phyloP scores from a whole-genome alignment of 2,888 invertebrate genomes.

The Heliconius cydno region DNA sequence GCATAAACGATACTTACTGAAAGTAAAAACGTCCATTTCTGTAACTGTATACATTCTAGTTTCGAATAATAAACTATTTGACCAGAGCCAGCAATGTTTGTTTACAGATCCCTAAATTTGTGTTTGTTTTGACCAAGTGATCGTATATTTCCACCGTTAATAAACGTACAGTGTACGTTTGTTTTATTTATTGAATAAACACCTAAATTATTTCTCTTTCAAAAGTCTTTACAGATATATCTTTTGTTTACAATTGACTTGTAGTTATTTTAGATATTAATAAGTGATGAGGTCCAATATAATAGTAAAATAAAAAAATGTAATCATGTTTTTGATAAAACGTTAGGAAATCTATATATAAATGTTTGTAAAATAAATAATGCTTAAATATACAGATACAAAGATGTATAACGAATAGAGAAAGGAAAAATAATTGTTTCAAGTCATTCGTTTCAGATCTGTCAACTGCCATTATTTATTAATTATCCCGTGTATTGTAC shows the following conservation, averaged over 20 bases:
- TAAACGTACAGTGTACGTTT: constrained; percentile 21
- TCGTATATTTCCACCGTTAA: constrained; percentile 12
- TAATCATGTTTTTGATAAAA: not conserved
- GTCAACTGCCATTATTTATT: not conserved
- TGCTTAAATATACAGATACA: not conserved
- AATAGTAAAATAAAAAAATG: no score
- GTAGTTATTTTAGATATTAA: not conserved
- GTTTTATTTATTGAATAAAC: constrained; percentile 4
- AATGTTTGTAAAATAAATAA: not conserved
- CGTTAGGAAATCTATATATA: not conserved
- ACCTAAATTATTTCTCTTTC: not conserved
- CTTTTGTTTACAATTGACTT: not conserved
- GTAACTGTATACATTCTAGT: not conserved
- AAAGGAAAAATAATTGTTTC: not conserved
- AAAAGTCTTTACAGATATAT: not conserved
- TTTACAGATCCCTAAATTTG: constrained; percentile 1
- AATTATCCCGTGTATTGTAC: constrained; percentile 7
- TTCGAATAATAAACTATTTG: constrained; percentile 8
- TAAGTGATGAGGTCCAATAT: not conserved
- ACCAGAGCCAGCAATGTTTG: constrained; percentile 5
- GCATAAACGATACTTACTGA: not conserved
- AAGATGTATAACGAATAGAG: not conserved
- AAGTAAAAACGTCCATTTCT: constrained; percentile 7
- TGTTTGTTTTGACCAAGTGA: constrained; percentile 17
- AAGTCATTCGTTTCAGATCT: not conserved